Evolutionary conservation across 1,140 invertebrate species (phyloP).

Genomic region (Zaprionus camerounensis): DNA sequence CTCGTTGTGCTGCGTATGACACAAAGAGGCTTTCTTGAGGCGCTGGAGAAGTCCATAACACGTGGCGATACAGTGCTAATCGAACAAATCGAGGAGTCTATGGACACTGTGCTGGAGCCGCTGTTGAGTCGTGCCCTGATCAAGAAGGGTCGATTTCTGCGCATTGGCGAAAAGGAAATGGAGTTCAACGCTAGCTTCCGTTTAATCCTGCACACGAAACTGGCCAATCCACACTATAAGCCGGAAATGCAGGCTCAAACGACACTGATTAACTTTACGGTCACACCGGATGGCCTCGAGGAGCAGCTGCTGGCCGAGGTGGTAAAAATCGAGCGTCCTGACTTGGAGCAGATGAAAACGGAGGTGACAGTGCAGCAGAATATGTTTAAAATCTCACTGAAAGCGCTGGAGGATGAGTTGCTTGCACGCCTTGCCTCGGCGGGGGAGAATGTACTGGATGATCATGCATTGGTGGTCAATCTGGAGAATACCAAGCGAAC

Average conservation of each 20-base stretch:
- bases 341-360: slow-evolving; percentile 91
- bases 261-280: slow-evolving; percentile 97
- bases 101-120: slow-evolving; percentile 96
- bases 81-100: slow-evolving; percentile 95
- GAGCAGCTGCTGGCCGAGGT: slow-evolving; percentile 97
- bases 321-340: slow-evolving; percentile 96
- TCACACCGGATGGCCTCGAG: slow-evolving; percentile 96
- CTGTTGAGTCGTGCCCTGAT: slow-evolving; percentile 94
- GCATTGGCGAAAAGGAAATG: slow-evolving; percentile 96
- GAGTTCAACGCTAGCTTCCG: slow-evolving; percentile 93
- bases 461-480: slow-evolving; percentile 95
- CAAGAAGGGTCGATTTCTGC: slow-evolving; percentile 90
- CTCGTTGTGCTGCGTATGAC: slow-evolving; percentile 91
- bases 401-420: slow-evolving; percentile 95
- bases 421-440: slow-evolving; percentile 94
- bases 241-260: slow-evolving; percentile 98
- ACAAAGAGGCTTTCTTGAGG: slow-evolving; percentile 93
- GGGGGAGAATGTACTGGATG: slow-evolving; percentile 95
- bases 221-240: slow-evolving; percentile 98
- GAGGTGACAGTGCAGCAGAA: slow-evolving; percentile 97
- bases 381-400: slow-evolving; percentile 96
- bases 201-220: slow-evolving; percentile 96
- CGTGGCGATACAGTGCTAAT: slow-evolving; percentile 92
- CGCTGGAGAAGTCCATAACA: slow-evolving; percentile 92
- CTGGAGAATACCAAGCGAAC: slow-evolving; percentile 97